Conservation (phyloP, 2,888 invertebrate genomes). For the Cephus pygmeus region DNA sequence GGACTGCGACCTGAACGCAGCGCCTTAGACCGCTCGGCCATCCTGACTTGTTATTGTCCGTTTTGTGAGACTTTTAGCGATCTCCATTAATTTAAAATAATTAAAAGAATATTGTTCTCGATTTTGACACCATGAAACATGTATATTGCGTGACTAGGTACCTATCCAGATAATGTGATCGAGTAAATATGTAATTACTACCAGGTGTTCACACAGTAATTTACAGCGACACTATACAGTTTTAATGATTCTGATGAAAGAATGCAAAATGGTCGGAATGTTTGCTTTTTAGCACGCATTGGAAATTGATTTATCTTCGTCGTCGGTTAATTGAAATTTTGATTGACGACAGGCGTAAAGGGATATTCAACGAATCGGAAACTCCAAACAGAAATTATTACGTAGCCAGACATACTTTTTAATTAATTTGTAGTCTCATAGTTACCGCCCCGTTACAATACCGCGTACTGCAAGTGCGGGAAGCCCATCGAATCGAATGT, state of each 20-base stretch:
- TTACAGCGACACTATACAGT: not conserved
- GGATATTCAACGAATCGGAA: not conserved
- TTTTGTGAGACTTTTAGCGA: not conserved
- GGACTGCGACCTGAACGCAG: conserved; percentile 83
- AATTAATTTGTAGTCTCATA: not conserved
- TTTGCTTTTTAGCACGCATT: not conserved
- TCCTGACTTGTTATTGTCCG: conserved; percentile 71
- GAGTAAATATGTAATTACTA: not conserved
- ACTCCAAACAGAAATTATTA: not conserved
- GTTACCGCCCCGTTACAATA: not conserved
- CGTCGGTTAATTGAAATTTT: not conserved
- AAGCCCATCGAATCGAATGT: not conserved
- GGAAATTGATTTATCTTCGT: not conserved
- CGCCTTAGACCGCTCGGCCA: conserved; percentile 94
- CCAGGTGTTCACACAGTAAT: not conserved
- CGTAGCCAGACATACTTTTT: not conserved
- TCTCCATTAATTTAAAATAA: not conserved
- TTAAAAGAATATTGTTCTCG: not conserved
- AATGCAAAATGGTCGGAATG: not conserved
- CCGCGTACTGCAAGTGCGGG: not conserved
- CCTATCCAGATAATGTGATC: not conserved
- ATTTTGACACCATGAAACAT: not conserved
- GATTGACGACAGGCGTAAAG: not conserved
- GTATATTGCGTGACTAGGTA: not conserved
- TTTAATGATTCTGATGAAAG: not conserved